A percentile compares a stretch with the other conserved stretches of the same genome.
Evolutionary conservation across 37 sponge, comb jelly and placozoan species (phyloP).

Genomic region (Theonella swinhoei): DNA sequence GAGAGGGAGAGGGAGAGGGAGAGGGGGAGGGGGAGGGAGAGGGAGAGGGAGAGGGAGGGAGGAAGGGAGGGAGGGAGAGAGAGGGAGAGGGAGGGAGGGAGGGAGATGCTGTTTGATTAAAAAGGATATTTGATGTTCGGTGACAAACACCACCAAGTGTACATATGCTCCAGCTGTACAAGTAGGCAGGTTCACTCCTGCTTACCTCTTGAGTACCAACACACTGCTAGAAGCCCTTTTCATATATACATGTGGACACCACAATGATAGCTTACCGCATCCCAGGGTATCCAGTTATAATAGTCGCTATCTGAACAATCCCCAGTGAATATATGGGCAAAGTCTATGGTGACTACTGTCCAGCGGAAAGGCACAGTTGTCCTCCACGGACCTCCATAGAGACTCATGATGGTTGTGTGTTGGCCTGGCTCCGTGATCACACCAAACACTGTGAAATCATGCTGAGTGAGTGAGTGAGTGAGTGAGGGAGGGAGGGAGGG

Average conservation of each 20-base stretch:
- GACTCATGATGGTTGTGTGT: conserved; percentile 70
- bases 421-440: conserved; percentile 94
- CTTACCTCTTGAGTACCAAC: too few species aligned
- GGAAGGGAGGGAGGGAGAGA: too few species aligned
- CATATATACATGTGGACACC: too few species aligned
- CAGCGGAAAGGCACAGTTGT: conserved; percentile 26
- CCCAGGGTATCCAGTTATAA: conserved; percentile 70
- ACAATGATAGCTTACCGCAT: conserved; percentile 63
- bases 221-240: not conserved
- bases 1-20: not conserved
- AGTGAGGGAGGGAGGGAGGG: too few species aligned
- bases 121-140: too few species aligned
- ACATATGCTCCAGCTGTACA: too few species aligned
- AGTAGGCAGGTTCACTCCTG: too few species aligned
- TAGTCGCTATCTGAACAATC: conserved; percentile 51
- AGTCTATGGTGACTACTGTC: conserved; percentile 68
- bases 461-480: too few species aligned
- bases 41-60: too few species aligned
- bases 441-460: conserved; percentile 64
- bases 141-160: too few species aligned
- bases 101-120: not conserved
- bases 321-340: conserved; percentile 26
- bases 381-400: conserved; percentile 24
- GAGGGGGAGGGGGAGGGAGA: too few species aligned
- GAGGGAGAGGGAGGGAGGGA: too few species aligned